These are phyloP conservation scores for Periplaneta americana DNA, from an alignment of 1,140 invertebrate species.

Conservation along the genomic window DNA sequence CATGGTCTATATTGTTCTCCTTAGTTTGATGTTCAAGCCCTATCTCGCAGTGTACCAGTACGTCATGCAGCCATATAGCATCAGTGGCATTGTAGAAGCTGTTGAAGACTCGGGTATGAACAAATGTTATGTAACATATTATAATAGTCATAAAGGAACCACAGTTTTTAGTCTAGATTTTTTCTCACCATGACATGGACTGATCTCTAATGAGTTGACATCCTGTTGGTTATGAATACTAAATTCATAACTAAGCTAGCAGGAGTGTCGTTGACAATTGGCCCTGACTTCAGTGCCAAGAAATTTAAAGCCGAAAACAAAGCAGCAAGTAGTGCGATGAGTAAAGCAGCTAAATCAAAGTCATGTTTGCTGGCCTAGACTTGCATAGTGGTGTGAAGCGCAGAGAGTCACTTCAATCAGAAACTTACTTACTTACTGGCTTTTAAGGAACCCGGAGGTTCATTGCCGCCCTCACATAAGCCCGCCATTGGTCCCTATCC, in stretches of 20 bases:
- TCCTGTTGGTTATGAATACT: too few species aligned
- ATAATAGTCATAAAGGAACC: background rate
- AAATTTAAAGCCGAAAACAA: background rate
- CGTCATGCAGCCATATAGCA: background rate
- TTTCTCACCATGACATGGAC: background rate
- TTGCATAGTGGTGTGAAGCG: too few species aligned
- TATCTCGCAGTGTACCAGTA: background rate
- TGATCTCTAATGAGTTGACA: too few species aligned
- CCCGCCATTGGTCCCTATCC: too few species aligned
- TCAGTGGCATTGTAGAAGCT: background rate
- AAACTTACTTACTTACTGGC: too few species aligned
- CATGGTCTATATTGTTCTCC: background rate
- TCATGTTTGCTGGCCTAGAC: too few species aligned
- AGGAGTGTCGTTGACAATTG: background rate
- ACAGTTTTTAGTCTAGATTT: background rate
- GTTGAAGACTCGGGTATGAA: background rate
- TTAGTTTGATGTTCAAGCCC: background rate
- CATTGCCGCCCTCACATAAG: too few species aligned
- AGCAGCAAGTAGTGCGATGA: too few species aligned
- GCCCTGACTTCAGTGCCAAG: background rate
- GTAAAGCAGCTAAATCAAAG: too few species aligned
- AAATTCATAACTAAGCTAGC: too few species aligned
- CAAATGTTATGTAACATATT: background rate
- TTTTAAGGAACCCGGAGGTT: too few species aligned
- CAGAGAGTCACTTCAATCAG: too few species aligned